Conservation (phyloP, 2,888 invertebrate species). For the Uloborus plumipes region DNA sequence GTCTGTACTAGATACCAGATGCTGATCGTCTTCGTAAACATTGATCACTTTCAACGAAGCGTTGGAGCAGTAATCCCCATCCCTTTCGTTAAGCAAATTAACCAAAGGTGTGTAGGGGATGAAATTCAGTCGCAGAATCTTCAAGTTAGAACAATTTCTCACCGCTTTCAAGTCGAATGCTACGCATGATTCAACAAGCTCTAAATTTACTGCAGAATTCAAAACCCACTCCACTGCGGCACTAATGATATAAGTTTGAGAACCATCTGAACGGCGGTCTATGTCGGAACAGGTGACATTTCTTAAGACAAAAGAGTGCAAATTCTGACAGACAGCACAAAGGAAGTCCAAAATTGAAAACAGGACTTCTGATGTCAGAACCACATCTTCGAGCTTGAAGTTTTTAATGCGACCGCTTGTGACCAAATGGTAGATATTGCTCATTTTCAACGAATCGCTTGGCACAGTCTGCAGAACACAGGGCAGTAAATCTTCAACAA, state of each 20-base stretch:
- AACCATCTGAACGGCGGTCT: too few species aligned
- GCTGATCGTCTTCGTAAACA: constrained; percentile 28
- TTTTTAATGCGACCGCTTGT: constrained; percentile 37
- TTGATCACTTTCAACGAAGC: constrained; percentile 18
- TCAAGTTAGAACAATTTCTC: constrained; percentile 8
- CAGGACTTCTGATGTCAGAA: constrained; percentile 28
- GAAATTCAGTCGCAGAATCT: constrained; percentile 36
- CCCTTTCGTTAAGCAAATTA: constrained; percentile 18
- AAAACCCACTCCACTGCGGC: too few species aligned
- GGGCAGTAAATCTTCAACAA: too few species aligned
- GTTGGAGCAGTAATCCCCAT: constrained; percentile 20
- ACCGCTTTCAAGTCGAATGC: constrained; percentile 36
- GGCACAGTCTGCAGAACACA: too few species aligned
- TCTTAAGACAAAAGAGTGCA: constrained; percentile 14
- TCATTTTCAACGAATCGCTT: too few species aligned
- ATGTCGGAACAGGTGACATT: constrained; percentile 9
- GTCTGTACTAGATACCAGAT: constrained; percentile 18
- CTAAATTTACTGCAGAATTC: constrained; percentile 17
- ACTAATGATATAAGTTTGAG: too few species aligned
- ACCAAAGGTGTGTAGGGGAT: constrained; percentile 9
- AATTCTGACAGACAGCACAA: constrained; percentile 15
- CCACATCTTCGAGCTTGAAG: constrained; percentile 42
- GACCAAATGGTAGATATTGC: constrained; percentile 28
- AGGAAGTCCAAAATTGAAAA: constrained; percentile 37
- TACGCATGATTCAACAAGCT: constrained; percentile 26